Base-by-base conservation (phyloP, 2,113 vertebrate genomes). In the Eulacestoma nigropectus region DNA sequence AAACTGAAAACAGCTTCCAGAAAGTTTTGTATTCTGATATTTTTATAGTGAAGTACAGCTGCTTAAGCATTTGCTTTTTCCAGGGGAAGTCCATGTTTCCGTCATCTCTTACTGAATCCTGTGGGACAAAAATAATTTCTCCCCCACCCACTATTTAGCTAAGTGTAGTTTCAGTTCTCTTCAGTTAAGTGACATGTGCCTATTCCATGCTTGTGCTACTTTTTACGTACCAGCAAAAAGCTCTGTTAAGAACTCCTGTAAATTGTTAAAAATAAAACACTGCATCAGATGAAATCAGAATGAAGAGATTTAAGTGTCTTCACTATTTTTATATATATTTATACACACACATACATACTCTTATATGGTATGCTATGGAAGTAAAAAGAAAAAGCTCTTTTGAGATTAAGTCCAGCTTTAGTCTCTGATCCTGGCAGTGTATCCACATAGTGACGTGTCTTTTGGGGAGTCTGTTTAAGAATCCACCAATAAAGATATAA, bases 51-150 rank as follows among this genome's bases (percentile, higher is more conserved):
- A 93, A 86, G 55, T 87, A 65, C 90, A 96, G 75, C 82, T 95
- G 90, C 84, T 80, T 84, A 75, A 88, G 73, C 52, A 53, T 95
- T 97, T 93, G 69, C n/a, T 88, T 96, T 95, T 95, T 96, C 88
- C 93, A 94, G 85, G 93, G 96, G 95, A 96, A 96, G 95, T 97
- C 95, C 83, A 87, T 93, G 41, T 94, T 97, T 97, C 92, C 68
- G 73, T 95, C 95, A 94, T 96, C 88, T 78, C 64, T 94, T 94
- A 72, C 83, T 89, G 86, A 95, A 92, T 97, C 88, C 93, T 94
- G 64, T 94, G 95, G 95, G 90, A 96, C 88, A 94, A 95, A 96
- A 97, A 96, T 96, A 96, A 92, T 84, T 90, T 96, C 62, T 92
- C 57, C 83, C 77, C 90, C 88, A 84, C 92, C 95, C 96, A 93